Percentiles rank a stretch among this genome's conserved stretches.
phyloP scores from a whole-genome alignment of 2,888 invertebrate species.

The Drosophila basisetae region DNA sequence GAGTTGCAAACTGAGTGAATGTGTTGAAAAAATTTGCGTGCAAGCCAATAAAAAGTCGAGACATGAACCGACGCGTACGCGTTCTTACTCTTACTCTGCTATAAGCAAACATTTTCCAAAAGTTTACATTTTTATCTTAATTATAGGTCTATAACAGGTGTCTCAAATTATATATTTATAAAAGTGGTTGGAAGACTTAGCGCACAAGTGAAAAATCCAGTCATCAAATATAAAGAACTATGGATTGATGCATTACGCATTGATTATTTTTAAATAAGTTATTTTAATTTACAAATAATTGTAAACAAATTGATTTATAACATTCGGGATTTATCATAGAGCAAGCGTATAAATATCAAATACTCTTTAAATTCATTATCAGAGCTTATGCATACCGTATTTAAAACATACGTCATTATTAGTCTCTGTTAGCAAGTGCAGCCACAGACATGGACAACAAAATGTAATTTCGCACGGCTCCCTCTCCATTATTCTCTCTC shows the following conservation, averaged over 20 bases:
- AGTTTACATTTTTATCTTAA: neutral
- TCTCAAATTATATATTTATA: neutral
- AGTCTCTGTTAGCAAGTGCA: conserved; percentile 2
- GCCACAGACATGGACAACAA: conserved; percentile 33
- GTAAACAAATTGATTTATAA: neutral
- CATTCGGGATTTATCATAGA: neutral
- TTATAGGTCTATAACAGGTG: neutral
- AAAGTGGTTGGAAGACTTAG: neutral
- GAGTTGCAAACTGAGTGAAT: neutral
- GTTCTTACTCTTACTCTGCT: neutral
- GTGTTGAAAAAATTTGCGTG: conserved; percentile 29
- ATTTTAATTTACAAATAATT: neutral
- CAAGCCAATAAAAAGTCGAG: conserved; percentile 39
- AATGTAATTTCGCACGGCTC: conserved; percentile 53
- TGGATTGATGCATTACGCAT: neutral
- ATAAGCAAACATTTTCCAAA: neutral
- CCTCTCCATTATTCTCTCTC: conserved; percentile 48
- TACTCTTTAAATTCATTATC: neutral
- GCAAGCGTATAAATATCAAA: neutral
- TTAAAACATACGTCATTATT: conserved; percentile 4
- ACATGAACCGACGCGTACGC: conserved; percentile 22
- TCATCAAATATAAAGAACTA: neutral
- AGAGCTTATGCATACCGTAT: conserved; percentile 18
- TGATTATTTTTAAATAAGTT: neutral
- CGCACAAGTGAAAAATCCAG: neutral